phyloP scores from a whole-genome alignment of 2,888 invertebrate species.

The Protophormia terraenovae region DNA sequence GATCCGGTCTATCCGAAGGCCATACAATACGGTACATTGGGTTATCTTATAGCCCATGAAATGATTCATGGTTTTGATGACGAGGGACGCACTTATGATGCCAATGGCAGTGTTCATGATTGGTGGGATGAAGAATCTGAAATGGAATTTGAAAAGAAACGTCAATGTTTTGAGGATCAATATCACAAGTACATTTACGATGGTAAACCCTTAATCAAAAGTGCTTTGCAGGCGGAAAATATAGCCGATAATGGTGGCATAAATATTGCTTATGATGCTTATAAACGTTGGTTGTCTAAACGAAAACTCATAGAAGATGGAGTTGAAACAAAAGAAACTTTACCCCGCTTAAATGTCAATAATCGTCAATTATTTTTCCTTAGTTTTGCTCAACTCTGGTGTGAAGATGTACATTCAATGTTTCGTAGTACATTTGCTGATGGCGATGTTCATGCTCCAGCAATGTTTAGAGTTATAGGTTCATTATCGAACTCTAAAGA shows the following conservation, averaged over 20 bases:
- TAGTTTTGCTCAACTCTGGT: conserved; percentile 77
- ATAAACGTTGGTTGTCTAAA: conserved; percentile 73
- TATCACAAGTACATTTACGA: conserved; percentile 75
- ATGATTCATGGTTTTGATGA: conserved; percentile 79
- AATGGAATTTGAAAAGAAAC: conserved; percentile 74
- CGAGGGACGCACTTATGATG: conserved; percentile 74
- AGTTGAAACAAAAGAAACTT: conserved; percentile 53
- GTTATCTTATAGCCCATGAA: conserved; percentile 77
- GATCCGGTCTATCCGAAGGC: conserved; percentile 75
- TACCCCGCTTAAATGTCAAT: conserved; percentile 72
- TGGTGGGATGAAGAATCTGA: conserved; percentile 77
- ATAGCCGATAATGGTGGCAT: conserved; percentile 79
- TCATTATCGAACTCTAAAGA: conserved; percentile 77
- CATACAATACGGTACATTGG: conserved; percentile 76
- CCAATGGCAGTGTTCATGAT: conserved; percentile 70
- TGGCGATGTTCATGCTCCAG: conserved; percentile 71
- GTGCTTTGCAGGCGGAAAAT: conserved; percentile 75
- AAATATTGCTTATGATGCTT: conserved; percentile 77
- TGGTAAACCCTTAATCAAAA: conserved; percentile 70
- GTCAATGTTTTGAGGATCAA: conserved; percentile 77
- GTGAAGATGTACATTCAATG: conserved; percentile 74
- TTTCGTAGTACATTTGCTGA: conserved; percentile 69
- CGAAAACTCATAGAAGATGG: conserved; percentile 59
- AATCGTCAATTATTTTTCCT: conserved; percentile 77
- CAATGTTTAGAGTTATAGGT: conserved; percentile 77